Evolutionary conservation across 2,888 invertebrate genomes (phyloP).

Genomic region (Tigriopus californicus): DNA sequence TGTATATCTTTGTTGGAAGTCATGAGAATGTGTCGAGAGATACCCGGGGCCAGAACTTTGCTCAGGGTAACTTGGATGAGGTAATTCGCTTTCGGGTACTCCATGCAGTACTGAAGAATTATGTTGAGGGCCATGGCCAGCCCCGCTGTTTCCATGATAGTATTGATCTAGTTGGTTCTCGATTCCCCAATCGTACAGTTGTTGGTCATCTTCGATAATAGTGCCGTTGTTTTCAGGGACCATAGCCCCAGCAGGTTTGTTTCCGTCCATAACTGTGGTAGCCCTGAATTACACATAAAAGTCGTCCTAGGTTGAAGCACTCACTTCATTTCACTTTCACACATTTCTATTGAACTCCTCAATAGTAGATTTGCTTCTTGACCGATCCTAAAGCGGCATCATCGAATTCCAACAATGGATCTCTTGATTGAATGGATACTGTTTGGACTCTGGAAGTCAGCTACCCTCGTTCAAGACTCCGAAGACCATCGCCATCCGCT

Average conservation of each 20-base stretch:
- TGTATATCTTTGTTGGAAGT: neutral
- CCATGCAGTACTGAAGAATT: too few relatives aligned
- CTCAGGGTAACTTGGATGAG: neutral
- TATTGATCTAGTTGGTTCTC: conserved; percentile 13
- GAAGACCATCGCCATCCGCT: too few relatives aligned
- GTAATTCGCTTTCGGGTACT: neutral
- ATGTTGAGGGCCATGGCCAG: neutral
- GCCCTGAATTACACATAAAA: too few relatives aligned
- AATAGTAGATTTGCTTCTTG: too few relatives aligned
- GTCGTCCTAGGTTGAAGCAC: too few relatives aligned
- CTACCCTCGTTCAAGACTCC: too few relatives aligned
- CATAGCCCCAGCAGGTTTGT: neutral
- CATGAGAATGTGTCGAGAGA: neutral
- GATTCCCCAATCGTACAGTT: conserved; percentile 15
- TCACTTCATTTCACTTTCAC: too few relatives aligned
- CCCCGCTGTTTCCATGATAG: neutral
- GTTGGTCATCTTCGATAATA: conserved; percentile 14
- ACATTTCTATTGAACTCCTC: too few relatives aligned
- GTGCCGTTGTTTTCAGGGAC: neutral
- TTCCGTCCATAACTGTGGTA: neutral
- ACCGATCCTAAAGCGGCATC: too few relatives aligned
- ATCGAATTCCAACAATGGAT: too few relatives aligned
- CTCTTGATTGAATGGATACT: too few relatives aligned
- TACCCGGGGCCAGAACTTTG: neutral
- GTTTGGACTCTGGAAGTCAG: too few relatives aligned